Percentiles rank a stretch among this genome's conserved stretches.
phyloP scores from a whole-genome alignment of 2,797 vertebrate genomes.

The Danio choprae region DNA sequence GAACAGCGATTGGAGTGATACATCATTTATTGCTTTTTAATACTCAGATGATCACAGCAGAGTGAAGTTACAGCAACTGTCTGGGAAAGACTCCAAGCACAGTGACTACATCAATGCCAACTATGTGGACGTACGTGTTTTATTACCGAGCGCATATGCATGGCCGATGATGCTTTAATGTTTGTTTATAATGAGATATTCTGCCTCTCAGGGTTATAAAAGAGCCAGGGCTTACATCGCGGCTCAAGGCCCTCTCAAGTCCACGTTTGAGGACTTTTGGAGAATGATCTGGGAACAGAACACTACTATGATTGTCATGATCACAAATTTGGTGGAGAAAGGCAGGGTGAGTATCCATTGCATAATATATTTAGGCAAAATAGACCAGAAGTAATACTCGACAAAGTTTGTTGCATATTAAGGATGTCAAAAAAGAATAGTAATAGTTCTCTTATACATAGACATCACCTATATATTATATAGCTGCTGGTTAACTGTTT shows the following conservation, averaged over 20 bases:
- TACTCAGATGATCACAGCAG: slow-evolving; percentile 95
- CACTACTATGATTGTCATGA: slow-evolving; percentile 96
- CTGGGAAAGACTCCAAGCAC: slow-evolving; percentile 98
- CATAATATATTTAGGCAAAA: too few relatives aligned
- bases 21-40: slow-evolving; percentile 38
- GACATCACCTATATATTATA: too few relatives aligned
- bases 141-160: slow-evolving; percentile 8
- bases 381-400: too few relatives aligned
- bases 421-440: too few relatives aligned
- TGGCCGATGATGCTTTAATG: slow-evolving; percentile 8
- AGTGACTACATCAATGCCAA: slow-evolving; percentile 99
- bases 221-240: slow-evolving; percentile 95
- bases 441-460: too few relatives aligned
- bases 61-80: slow-evolving; percentile 93
- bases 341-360: slow-evolving; percentile 86
- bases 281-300: slow-evolving; percentile 99
- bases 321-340: slow-evolving; percentile 99
- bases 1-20: slow-evolving; percentile 6
- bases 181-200: slow-evolving; percentile 5
- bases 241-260: slow-evolving; percentile 97
- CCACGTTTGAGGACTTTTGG: slow-evolving; percentile 99
- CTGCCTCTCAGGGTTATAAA: slow-evolving; percentile 93
- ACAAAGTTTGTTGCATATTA: background rate
- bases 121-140: slow-evolving; percentile 94
- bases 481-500: too few relatives aligned